Evolutionary conservation across 2,797 vertebrate genomes (phyloP), one percentile per base, ranked within the genome.

Genomic region (Rhyacichthys aspro): DNA sequence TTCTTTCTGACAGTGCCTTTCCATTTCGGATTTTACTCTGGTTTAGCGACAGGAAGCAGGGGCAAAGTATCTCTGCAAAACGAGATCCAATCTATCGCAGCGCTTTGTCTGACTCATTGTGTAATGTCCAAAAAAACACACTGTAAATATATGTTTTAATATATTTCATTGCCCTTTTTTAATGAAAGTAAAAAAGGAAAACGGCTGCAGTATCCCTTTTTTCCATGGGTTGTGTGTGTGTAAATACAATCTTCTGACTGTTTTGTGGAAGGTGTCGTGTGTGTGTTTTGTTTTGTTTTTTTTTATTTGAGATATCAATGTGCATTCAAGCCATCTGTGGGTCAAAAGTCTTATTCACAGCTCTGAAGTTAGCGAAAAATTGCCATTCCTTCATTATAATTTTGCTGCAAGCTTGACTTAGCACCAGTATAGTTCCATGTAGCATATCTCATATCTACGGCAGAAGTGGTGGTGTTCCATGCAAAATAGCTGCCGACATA

Each of bases 1-100:
- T 95, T 95, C 95, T 94, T 95, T 95, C 95, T 94, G 94, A 94
- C 95, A 98, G 97, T 98, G 97, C 97, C 97, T 99, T 99, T 97
- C 86, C 79, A 84, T 91, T 84, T 88, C 60, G 72, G 76, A 75
- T 55, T 79, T 70, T 82, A 64, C 78, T 70, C 74, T 56, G 52
- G 44, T 86, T 90, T 75, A 79, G 79, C 34, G 33, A 78, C 75
- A 86, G 75, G 78, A 77, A 76, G 83, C 77, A 82, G 73, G 81
- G 72, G 66, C 75, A 81, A 72, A 72, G 69, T 49, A 71, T 70
- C 37, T 59, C 73, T 80, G 74, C 77, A 67, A 89, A 90, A 78
- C 56, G 78, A 72, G 83, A 85, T 57, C 73, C 66, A 74, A 70
- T 79, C 67, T 73, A 66, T 84, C 80, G 75, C 74, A 71, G 76